A percentile compares a stretch with the other conserved stretches of the same genome.
These are phyloP conservation scores for Platyrinchus mystaceus DNA, from an alignment of 2,797 vertebrate genomes.

Conservation along the genomic window DNA sequence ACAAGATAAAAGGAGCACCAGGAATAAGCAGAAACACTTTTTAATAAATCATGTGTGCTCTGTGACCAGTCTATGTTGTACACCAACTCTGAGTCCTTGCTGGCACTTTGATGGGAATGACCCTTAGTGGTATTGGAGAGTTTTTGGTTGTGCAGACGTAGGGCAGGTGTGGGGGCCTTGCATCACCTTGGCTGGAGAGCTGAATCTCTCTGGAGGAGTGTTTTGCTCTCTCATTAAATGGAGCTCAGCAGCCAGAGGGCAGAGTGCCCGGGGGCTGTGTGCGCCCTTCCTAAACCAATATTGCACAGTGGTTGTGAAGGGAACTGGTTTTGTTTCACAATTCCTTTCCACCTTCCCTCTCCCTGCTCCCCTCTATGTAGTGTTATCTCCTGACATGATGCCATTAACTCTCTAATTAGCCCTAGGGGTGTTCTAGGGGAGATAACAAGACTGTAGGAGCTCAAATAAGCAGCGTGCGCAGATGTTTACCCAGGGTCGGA, in stretches of 20 bases:
- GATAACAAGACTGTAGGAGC: conserved; percentile 54
- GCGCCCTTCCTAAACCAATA: conserved; percentile 28
- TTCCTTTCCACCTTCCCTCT: conserved; percentile 39
- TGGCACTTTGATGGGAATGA: background rate
- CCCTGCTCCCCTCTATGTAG: background rate
- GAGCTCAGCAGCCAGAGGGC: background rate
- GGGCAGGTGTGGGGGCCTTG: background rate
- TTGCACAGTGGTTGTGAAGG: conserved; percentile 45
- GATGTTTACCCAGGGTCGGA: conserved; percentile 76
- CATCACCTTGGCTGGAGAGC: conserved; percentile 24
- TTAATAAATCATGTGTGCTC: background rate
- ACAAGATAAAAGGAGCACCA: background rate
- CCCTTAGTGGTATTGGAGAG: background rate
- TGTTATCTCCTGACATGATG: conserved; percentile 56
- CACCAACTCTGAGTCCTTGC: background rate
- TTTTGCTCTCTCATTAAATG: conserved; percentile 7
- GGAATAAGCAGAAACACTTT: background rate
- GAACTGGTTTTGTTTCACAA: conserved; percentile 61
- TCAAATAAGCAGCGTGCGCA: conserved; percentile 68
- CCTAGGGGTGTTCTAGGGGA: conserved; percentile 60
- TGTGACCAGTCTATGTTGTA: fast-evolving
- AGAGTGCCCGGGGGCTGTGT: background rate
- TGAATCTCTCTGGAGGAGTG: background rate
- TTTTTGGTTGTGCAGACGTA: background rate
- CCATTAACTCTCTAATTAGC: conserved; percentile 74